Percentiles rank a stretch among this genome's conserved stretches.
Conservation (phyloP, 2,113 vertebrate species). For the Xerus inauris region DNA sequence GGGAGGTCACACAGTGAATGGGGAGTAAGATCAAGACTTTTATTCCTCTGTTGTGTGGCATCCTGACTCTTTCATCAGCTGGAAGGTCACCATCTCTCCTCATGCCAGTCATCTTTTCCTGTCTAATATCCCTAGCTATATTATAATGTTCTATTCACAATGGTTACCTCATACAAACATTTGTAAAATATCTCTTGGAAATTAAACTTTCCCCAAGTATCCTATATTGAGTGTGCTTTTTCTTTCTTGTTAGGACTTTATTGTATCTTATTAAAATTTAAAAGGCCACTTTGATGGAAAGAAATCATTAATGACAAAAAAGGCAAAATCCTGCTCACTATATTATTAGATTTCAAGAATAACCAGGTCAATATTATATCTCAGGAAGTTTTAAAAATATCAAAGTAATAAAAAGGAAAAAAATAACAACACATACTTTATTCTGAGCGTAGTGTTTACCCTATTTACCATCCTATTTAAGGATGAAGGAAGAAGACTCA, state of each 20-base stretch:
- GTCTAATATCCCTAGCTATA: not conserved
- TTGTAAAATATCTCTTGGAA: not conserved
- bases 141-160: not conserved
- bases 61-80: not conserved
- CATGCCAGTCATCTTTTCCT: not conserved
- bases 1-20: not conserved
- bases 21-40: not conserved
- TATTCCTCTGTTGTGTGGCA: not conserved
- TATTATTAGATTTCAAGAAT: not conserved
- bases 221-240: not conserved
- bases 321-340: not conserved
- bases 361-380: not conserved
- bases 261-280: not conserved
- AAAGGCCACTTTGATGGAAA: not conserved
- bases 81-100: not conserved
- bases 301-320: not conserved
- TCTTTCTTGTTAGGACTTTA: not conserved
- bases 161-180: not conserved
- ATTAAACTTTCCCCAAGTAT: not conserved
- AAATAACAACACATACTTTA: too few relatives aligned
- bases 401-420: not conserved
- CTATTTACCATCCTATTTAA: not conserved
- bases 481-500: not conserved
- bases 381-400: not conserved
- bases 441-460: not conserved